These are phyloP conservation scores for Strigamia maritima DNA, from an alignment of 2,888 invertebrate species.

Conservation along the genomic window DNA sequence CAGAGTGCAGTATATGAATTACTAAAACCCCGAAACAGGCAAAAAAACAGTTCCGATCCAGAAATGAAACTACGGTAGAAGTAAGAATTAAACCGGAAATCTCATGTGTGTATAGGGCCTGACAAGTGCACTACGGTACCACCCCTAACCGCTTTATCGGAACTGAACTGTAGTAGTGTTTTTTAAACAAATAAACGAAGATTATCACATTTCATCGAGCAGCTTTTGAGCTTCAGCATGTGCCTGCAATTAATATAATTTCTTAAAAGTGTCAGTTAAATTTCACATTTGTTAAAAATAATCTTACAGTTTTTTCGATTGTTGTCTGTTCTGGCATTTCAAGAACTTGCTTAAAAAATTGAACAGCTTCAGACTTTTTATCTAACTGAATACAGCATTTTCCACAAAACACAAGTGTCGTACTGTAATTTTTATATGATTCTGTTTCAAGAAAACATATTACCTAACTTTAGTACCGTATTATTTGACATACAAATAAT, in stretches of 20 bases:
- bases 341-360: background rate
- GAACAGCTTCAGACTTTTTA: background rate
- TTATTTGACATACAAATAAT: too few species aligned
- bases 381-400: background rate
- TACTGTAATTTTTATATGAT: background rate
- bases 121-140: too few species aligned
- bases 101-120: too few species aligned
- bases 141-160: too few species aligned
- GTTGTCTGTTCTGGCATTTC: background rate
- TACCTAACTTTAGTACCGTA: too few species aligned
- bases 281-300: background rate
- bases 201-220: background rate
- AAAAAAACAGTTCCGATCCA: too few species aligned
- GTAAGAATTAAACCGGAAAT: too few species aligned
- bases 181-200: background rate
- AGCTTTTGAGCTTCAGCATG: background rate
- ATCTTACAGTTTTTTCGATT: background rate
- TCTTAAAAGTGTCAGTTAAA: background rate
- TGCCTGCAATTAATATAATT: background rate
- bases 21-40: too few species aligned
- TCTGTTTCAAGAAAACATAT: background rate
- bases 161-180: too few species aligned
- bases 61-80: too few species aligned
- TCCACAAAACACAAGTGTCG: background rate
- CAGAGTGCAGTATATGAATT: too few species aligned